Conservation (phyloP, 2,113 vertebrate species). For the Passer montanus region DNA sequence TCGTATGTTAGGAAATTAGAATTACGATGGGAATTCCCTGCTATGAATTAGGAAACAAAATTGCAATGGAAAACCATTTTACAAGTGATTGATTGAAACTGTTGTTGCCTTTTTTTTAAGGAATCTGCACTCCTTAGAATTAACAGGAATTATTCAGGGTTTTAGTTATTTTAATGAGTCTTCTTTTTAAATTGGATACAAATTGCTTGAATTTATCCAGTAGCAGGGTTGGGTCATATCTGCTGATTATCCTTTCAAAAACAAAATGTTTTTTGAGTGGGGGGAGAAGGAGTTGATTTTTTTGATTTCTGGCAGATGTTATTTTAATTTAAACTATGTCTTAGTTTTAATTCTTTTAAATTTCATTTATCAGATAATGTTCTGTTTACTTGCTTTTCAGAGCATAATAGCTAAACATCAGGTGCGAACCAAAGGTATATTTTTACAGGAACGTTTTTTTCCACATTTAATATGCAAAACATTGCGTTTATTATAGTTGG, state of each 20-base stretch:
- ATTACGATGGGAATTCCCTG: background rate
- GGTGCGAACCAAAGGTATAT: background rate
- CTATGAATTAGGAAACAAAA: background rate
- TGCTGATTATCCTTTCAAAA: background rate
- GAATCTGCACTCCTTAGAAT: background rate
- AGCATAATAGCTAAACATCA: background rate
- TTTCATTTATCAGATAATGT: background rate
- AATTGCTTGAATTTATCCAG: background rate
- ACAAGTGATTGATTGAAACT: background rate
- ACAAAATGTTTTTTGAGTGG: background rate
- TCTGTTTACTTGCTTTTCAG: background rate
- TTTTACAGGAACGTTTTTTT: background rate
- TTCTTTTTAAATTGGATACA: background rate
- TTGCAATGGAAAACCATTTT: background rate
- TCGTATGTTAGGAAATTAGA: background rate
- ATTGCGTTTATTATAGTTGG: background rate
- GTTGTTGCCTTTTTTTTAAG: background rate
- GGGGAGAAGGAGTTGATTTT: background rate
- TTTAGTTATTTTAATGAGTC: background rate
- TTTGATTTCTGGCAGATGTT: background rate
- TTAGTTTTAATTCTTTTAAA: background rate
- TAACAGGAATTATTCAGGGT: background rate
- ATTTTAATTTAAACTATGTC: background rate
- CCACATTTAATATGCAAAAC: background rate
- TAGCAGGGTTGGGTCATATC: background rate